These are phyloP conservation scores for Hippopotamyrus pictus DNA, from an alignment of 2,797 vertebrate genomes.

Conservation along the genomic window DNA sequence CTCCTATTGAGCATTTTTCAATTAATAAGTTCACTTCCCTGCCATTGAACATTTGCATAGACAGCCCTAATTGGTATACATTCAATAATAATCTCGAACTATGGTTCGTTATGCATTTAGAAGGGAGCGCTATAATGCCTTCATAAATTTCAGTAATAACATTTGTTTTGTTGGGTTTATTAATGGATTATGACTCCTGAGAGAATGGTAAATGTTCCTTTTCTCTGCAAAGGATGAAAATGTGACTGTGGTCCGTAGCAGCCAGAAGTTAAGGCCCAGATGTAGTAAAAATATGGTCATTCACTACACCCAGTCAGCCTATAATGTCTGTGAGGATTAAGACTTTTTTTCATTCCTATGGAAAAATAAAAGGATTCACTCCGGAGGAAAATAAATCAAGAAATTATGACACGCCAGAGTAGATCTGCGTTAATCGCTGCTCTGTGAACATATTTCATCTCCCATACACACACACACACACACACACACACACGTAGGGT, in stretches of 20 bases:
- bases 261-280: too few species aligned
- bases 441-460: background rate
- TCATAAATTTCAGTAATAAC: background rate
- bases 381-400: background rate
- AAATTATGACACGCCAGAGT: background rate
- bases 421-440: background rate
- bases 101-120: background rate
- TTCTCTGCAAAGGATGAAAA: background rate
- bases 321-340: background rate
- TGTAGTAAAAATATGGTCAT: background rate
- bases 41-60: conserved; percentile 26
- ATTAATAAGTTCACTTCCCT: conserved; percentile 22
- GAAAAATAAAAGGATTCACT: background rate
- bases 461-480: background rate
- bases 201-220: background rate
- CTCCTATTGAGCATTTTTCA: conserved; percentile 38
- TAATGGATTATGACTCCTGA: background rate
- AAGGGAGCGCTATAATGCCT: conserved; percentile 15
- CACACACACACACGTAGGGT: background rate
- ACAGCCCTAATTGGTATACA: conserved; percentile 55
- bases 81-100: conserved; percentile 49
- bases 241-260: background rate
- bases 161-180: background rate
- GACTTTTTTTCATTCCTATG: background rate
- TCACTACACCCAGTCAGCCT: background rate